A percentile compares a stretch with the other conserved stretches of the same genome.
Conservation (phyloP, 30 jellyfish, hydroid and myxozoan species). For the Turritopsis dohrnii region DNA sequence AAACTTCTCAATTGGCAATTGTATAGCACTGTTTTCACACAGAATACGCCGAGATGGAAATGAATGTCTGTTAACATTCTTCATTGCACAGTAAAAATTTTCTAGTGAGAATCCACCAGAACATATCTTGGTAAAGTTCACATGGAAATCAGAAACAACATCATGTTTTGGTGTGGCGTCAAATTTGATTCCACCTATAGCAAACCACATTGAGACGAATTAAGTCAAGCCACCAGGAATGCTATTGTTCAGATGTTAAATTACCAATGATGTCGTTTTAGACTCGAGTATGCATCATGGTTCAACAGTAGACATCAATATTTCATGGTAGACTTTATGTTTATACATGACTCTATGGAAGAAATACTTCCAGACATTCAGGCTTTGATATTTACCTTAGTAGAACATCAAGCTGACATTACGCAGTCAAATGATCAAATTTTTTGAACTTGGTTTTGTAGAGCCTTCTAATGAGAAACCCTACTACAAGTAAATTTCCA, state of each 20-base stretch:
- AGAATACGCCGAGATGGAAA: neutral
- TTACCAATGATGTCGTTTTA: neutral
- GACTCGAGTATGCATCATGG: neutral
- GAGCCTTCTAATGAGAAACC: too few relatives aligned
- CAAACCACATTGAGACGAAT: neutral
- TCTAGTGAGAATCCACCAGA: slow-evolving; percentile 4
- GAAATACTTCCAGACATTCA: neutral
- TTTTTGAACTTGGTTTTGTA: too few relatives aligned
- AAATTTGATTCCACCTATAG: neutral
- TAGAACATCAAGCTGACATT: neutral
- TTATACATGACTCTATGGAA: neutral
- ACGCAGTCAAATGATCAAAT: too few relatives aligned
- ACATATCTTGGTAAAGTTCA: neutral
- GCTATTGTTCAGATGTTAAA: neutral
- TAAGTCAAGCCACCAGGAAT: neutral
- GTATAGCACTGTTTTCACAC: neutral
- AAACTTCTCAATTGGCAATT: neutral
- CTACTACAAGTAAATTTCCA: too few relatives aligned
- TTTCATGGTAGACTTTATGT: neutral
- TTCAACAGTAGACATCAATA: neutral
- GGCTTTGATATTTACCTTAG: neutral
- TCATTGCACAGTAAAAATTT: neutral
- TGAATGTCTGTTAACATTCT: neutral
- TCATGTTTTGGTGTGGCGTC: neutral
- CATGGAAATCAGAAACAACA: neutral